Evolutionary conservation across 2,797 vertebrate genomes (phyloP).

Genomic region (Silurus lanzhouensis): DNA sequence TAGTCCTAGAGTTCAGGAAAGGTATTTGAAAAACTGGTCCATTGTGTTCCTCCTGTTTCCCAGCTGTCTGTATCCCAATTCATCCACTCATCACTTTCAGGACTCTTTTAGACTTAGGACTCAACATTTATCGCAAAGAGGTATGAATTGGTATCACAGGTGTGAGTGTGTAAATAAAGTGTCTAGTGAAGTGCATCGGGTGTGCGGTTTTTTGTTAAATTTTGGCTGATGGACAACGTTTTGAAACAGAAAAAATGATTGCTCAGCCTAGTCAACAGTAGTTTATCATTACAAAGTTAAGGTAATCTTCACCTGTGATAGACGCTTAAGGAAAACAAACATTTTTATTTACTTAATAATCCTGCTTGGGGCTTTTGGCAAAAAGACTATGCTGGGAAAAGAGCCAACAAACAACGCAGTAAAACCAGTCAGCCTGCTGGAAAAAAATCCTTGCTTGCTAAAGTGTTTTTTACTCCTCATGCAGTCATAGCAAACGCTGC

Average conservation of each 20-base stretch:
- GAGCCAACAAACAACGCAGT: background rate
- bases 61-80: slow-evolving; percentile 9
- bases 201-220: too few relatives aligned
- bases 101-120: background rate
- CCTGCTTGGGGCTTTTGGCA: background rate
- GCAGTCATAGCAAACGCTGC: background rate
- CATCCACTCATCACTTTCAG: slow-evolving; percentile 30
- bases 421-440: background rate
- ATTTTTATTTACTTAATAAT: background rate
- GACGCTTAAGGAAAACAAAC: background rate
- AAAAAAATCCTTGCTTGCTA: background rate
- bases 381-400: background rate
- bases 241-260: background rate
- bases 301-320: background rate
- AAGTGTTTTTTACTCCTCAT: background rate
- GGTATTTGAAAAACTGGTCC: background rate
- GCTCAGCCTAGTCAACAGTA: too few relatives aligned
- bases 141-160: background rate
- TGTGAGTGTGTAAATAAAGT: background rate
- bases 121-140: background rate
- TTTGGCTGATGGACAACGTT: too few relatives aligned
- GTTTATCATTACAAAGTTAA: background rate
- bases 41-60: background rate
- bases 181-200: background rate
- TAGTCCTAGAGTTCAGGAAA: background rate